Percentiles rank a stretch among this genome's conserved stretches.
Conservation (phyloP, 2,113 vertebrate species). For the Ptyas mucosa region DNA sequence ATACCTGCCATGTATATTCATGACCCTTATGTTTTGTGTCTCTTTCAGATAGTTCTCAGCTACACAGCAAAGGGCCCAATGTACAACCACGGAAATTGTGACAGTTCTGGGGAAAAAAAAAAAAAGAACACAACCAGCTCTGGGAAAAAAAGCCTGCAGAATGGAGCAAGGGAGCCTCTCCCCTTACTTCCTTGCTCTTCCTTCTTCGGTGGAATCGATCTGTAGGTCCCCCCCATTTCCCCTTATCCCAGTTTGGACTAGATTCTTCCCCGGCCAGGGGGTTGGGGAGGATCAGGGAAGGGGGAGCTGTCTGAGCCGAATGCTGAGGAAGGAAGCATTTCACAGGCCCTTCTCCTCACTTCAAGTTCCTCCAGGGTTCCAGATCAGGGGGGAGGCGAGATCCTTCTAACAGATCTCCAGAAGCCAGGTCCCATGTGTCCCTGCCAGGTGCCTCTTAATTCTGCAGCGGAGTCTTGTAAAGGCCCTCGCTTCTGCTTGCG, state of each 20-base stretch:
- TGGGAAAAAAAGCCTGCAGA: slow-evolving; percentile 16
- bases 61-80: slow-evolving; percentile 73
- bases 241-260: slow-evolving; percentile 32
- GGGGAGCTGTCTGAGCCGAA: slow-evolving; percentile 8
- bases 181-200: slow-evolving; percentile 21
- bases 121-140: slow-evolving; percentile 43
- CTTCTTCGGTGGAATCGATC: slow-evolving; percentile 38
- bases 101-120: slow-evolving; percentile 31
- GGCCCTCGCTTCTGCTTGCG: slow-evolving; percentile 57
- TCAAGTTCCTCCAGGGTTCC: slow-evolving; percentile 36
- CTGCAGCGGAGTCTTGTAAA: slow-evolving; percentile 28
- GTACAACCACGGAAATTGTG: slow-evolving; percentile 76
- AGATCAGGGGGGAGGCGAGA: slow-evolving; percentile 38
- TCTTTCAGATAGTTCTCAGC: slow-evolving; percentile 75
- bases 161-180: slow-evolving; percentile 23
- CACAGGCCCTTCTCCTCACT: slow-evolving; percentile 45
- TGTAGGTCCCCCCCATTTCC: slow-evolving; percentile 20
- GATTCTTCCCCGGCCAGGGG: background rate
- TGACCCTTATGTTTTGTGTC: slow-evolving; percentile 18
- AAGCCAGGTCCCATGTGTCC: background rate
- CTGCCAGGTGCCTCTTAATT: slow-evolving; percentile 46
- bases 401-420: background rate
- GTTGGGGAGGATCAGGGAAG: too few species aligned
- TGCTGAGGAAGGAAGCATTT: slow-evolving; percentile 32
- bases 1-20: accelerated